These are phyloP conservation scores for Sarcoramphus papa DNA, from an alignment of 2,797 vertebrate species.

Conservation along the genomic window DNA sequence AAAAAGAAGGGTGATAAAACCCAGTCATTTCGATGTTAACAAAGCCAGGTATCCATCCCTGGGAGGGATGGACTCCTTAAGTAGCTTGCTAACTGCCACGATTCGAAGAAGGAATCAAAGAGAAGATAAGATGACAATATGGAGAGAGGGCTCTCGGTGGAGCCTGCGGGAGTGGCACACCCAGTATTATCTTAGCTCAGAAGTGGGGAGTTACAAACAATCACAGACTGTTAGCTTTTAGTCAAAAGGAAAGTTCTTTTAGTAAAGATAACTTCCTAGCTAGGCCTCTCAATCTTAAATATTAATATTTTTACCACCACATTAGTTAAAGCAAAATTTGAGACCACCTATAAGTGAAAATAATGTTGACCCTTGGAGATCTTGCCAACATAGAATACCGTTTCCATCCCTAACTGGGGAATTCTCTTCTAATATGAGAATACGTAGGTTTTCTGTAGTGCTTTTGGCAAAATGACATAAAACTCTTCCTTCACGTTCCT, in stretches of 20 bases:
- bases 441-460: background rate
- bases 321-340: background rate
- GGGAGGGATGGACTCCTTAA: background rate
- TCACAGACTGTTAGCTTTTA: background rate
- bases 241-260: background rate
- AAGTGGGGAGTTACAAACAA: background rate
- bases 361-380: background rate
- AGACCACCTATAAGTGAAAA: background rate
- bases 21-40: background rate
- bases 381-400: background rate
- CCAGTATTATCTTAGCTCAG: background rate
- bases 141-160: background rate
- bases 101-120: background rate
- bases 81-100: background rate
- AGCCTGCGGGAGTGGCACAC: background rate
- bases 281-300: background rate
- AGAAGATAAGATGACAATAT: background rate
- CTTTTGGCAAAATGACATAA: background rate
- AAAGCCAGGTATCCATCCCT: background rate
- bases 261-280: background rate
- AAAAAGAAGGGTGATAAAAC: background rate
- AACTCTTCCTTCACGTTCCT: accelerated
- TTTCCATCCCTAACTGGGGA: background rate
- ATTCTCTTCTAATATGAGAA: background rate
- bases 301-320: background rate